These are phyloP conservation scores for Troides helena DNA, from an alignment of 2,888 invertebrate genomes.

Conservation along the genomic window DNA sequence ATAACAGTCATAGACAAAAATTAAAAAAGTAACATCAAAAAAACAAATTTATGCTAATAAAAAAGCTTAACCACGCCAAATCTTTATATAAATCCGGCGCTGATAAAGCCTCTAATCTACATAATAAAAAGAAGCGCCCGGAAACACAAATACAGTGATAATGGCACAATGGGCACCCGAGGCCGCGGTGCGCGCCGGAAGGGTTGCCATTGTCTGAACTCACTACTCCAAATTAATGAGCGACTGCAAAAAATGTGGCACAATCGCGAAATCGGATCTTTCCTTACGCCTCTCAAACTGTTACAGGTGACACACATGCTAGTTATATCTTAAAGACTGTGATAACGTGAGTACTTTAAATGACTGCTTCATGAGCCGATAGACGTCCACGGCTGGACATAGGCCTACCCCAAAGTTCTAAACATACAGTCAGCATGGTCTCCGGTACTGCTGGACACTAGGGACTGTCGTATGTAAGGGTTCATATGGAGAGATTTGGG, in stretches of 20 bases:
- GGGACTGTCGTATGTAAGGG: no score
- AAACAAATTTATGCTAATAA: constrained; percentile 39
- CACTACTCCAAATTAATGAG: constrained; percentile 77
- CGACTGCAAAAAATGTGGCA: constrained; percentile 71
- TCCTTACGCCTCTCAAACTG: constrained; percentile 56
- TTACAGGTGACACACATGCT: constrained; percentile 17
- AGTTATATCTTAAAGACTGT: not conserved
- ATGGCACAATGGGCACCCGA: constrained; percentile 59
- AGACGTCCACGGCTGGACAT: no score
- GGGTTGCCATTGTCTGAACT: constrained; percentile 74
- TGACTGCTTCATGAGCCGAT: not conserved
- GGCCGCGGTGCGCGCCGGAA: constrained; percentile 56
- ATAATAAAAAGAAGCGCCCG: constrained; percentile 75
- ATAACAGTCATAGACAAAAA: not conserved
- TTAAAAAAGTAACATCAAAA: not conserved
- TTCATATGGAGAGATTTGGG: no score
- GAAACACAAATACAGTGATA: constrained; percentile 70
- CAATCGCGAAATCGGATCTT: constrained; percentile 74
- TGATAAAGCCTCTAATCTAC: constrained; percentile 73
- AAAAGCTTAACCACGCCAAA: constrained; percentile 35
- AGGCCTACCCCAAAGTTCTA: no score
- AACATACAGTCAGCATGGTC: no score
- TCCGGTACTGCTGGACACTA: no score
- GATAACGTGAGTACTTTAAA: not conserved
- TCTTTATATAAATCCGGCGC: constrained; percentile 61